These are phyloP conservation scores for Erebia palarica DNA, from an alignment of 2,888 invertebrate species.

Conservation along the genomic window DNA sequence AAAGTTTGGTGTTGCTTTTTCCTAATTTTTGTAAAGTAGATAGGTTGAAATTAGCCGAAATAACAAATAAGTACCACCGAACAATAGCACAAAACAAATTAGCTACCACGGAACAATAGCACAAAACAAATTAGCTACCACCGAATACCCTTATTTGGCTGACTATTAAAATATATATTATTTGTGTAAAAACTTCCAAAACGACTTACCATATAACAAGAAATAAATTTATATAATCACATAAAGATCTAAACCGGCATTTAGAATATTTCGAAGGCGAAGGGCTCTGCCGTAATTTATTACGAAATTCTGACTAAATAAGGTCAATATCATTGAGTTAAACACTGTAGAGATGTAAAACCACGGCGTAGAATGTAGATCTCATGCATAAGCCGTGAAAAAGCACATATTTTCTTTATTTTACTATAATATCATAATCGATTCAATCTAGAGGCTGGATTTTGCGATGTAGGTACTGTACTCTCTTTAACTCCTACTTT, in stretches of 20 bases:
- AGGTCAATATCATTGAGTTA: conserved; percentile 12
- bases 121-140: no score
- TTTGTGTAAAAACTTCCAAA: neutral
- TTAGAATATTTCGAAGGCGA: conserved; percentile 4
- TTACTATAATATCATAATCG: no score
- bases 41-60: no score
- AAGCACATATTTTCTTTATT: no score
- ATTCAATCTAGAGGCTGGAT: no score
- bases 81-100: no score
- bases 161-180: neutral
- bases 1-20: no score
- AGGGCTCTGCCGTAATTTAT: conserved; percentile 14
- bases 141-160: neutral
- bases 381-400: neutral
- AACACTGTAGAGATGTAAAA: neutral
- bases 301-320: conserved; percentile 8
- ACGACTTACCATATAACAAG: neutral
- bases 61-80: no score
- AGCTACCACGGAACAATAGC: no score
- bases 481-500: no score
- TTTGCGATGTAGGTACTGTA: no score
- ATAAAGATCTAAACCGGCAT: conserved; percentile 1
- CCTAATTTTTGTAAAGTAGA: no score
- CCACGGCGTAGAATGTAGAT: neutral
- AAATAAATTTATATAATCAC: conserved; percentile 1